Conservation (phyloP, 1,140 invertebrate species). For the Aradophagus sp. region DNA sequence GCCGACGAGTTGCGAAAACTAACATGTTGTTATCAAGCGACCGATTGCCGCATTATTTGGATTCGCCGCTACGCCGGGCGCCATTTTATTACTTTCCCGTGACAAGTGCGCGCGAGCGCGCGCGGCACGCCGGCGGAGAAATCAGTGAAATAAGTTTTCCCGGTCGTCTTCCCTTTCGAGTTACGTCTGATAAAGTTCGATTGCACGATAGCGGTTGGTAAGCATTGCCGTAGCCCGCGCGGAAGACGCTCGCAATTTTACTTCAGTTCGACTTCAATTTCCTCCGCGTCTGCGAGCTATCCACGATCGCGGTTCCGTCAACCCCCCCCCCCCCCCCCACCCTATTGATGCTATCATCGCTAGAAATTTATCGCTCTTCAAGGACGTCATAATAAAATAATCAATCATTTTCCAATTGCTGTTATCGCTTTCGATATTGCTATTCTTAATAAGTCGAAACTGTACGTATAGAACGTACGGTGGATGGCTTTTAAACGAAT, state of each 20-base stretch:
- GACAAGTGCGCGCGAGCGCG: too few relatives aligned
- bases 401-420: conserved; percentile 38
- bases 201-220: conserved; percentile 41
- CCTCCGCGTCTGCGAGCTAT: conserved; percentile 31
- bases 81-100: too few relatives aligned
- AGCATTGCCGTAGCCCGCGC: conserved; percentile 38
- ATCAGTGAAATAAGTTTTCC: conserved; percentile 56
- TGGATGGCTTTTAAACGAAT: conserved; percentile 4
- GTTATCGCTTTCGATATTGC: too few relatives aligned
- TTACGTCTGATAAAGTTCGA: conserved; percentile 53
- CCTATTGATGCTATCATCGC: too few relatives aligned
- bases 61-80: too few relatives aligned
- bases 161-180: conserved; percentile 31
- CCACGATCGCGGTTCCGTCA: conserved; percentile 15
- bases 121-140: conserved; percentile 26
- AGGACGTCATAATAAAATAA: conserved; percentile 42
- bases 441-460: too few relatives aligned
- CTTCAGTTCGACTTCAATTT: conserved; percentile 53
- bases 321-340: conserved; percentile 28
- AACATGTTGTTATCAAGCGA: conserved; percentile 17
- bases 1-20: too few relatives aligned
- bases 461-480: too few relatives aligned
- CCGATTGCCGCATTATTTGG: conserved; percentile 16
- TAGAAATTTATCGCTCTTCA: conserved; percentile 37
- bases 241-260: conserved; percentile 45